Evolutionary conservation across 2,797 vertebrate species (phyloP), one percentile per base, ranked within the genome.

Genomic region (Florisuga fusca): DNA sequence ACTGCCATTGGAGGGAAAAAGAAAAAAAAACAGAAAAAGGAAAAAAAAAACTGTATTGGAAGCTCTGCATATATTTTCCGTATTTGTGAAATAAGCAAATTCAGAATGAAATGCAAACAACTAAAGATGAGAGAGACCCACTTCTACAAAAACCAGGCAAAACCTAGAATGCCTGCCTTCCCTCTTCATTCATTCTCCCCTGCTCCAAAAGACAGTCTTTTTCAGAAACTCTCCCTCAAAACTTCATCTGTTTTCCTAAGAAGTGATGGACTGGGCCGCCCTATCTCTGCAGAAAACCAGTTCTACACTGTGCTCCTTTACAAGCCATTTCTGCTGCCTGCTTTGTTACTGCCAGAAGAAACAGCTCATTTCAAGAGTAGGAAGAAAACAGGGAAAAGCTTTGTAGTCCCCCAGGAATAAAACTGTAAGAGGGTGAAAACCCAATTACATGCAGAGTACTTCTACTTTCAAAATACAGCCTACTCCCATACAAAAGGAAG

Each of bases 1-100:
- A 99, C 99, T 99, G 97, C 13, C 95, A 90, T 68, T 18, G 8
- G 15, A 95, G 26, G 85, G 93, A 90, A 69, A 91, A 74, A 92
- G 23, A 58, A 64, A 80, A 75, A 38, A 38, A 38, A 14, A 38
- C 12, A 14, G 14, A 41, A 15, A 14, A 41, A 38, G 84, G 92
- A 92, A 73, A 92, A 74, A 92, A 25, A 55, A 66, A 84, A 75
- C 7, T 19, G 4, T 2, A 26, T 25, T 54, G 36, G 71, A 79
- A 82, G 53, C 10, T 45, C 46, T 50, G 23, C 46, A 73, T 51
- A 21, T 10, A 6, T 63, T 59, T 78, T 81, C 78, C 45, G 12
- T 19, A 55, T 53, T 54, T 83, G 43, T 29, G 58, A 87, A 94
- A 72, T 8, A 71, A 66, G 51, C 31, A 51, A 83, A 80, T n/a